Percentiles rank a stretch among this genome's conserved stretches.
Evolutionary conservation across 1,140 invertebrate species (phyloP).

Genomic region (Drosophila teissieri): DNA sequence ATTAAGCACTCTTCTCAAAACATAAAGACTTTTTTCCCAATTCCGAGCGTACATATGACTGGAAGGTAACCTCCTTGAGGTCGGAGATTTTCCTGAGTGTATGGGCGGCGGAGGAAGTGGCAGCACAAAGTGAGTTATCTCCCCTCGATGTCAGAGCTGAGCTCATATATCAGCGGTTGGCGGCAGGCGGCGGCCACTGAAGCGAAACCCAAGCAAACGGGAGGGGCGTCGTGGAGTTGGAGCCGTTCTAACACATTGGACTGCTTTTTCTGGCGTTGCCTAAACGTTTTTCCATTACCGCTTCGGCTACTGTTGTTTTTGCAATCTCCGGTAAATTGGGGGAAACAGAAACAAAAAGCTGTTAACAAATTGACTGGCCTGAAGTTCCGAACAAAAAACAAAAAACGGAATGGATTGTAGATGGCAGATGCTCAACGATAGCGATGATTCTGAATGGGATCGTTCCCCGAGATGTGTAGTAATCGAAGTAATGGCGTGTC

Average conservation of each 20-base stretch:
- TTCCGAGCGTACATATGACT: no score
- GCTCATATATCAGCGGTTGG: slow-evolving; percentile 67
- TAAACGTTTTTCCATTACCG: slow-evolving; percentile 63
- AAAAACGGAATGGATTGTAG: slow-evolving; percentile 33
- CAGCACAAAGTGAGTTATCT: slow-evolving; percentile 68
- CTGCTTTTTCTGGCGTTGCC: slow-evolving; percentile 39
- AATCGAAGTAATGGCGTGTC: slow-evolving; percentile 66
- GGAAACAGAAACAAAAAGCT: slow-evolving; percentile 75
- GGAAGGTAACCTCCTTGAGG: background rate
- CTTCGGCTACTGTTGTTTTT: slow-evolving; percentile 51
- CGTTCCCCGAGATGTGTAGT: slow-evolving; percentile 33
- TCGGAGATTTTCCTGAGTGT: background rate
- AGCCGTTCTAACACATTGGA: slow-evolving; percentile 71
- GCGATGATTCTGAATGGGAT: slow-evolving; percentile 56
- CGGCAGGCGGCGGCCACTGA: slow-evolving; percentile 66
- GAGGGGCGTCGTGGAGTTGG: slow-evolving; percentile 28
- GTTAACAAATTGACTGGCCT: slow-evolving; percentile 73
- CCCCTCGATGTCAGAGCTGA: slow-evolving; percentile 48
- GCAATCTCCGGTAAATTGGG: slow-evolving; percentile 75
- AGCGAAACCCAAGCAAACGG: slow-evolving; percentile 41
- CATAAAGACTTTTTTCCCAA: no score
- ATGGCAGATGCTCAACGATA: slow-evolving; percentile 57
- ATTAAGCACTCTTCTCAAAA: no score
- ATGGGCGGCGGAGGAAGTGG: slow-evolving; percentile 38
- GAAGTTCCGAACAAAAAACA: slow-evolving; percentile 43